phyloP scores from a whole-genome alignment of 2,797 vertebrate species.

The Hybognathus amarus region DNA sequence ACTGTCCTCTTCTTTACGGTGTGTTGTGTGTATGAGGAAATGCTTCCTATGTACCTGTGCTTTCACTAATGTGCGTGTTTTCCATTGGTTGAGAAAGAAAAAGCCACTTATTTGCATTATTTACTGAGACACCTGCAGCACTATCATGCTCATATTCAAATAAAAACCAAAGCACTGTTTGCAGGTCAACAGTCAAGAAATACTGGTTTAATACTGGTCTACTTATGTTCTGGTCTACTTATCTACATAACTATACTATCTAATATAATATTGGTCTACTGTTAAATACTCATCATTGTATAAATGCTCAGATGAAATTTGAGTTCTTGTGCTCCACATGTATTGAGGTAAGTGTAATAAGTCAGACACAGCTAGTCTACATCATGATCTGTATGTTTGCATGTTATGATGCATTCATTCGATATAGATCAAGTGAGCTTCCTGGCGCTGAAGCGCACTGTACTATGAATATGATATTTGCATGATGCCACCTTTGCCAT shows the following conservation, averaged over 20 bases:
- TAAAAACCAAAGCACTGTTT: slow-evolving; percentile 54
- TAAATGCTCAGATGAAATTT: not conserved
- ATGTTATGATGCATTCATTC: not conserved
- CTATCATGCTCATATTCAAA: slow-evolving; percentile 59
- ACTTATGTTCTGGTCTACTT: not conserved
- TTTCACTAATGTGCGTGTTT: slow-evolving; percentile 55
- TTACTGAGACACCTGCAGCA: slow-evolving; percentile 52
- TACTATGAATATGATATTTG: slow-evolving; percentile 3
- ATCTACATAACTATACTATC: no score
- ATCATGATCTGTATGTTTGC: not conserved
- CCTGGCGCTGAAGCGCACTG: not conserved
- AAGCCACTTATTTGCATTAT: slow-evolving; percentile 60
- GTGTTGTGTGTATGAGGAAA: not conserved
- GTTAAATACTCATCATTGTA: not conserved
- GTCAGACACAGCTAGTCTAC: not conserved
- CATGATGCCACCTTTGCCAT: not conserved
- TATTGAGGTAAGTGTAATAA: not conserved
- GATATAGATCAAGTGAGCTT: not conserved
- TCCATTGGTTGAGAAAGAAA: slow-evolving; percentile 42
- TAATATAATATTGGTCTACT: no score
- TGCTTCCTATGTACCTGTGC: slow-evolving; percentile 33
- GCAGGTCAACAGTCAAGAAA: slow-evolving; percentile 21
- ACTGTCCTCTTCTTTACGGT: not conserved
- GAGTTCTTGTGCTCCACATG: not conserved
- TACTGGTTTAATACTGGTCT: slow-evolving; percentile 17